Evolutionary conservation across 2,797 vertebrate genomes (phyloP), one percentile per base, ranked within the genome.

Genomic region (Pantherophis vulpinus): DNA sequence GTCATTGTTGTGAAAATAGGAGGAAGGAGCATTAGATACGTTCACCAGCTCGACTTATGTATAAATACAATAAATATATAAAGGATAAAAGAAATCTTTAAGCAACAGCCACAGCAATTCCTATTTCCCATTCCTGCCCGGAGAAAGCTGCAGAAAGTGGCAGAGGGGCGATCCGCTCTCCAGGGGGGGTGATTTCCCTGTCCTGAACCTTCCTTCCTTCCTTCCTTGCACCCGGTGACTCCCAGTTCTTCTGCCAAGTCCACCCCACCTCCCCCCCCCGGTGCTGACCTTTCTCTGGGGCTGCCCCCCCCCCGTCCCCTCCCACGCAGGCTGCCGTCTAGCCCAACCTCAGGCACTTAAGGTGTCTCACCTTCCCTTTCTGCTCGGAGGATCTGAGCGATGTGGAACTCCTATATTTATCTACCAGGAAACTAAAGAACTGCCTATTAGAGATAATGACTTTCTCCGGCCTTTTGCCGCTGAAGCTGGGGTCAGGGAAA

Each of bases 61-160:
- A 11, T 3, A 61, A 11, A 61, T 23, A 27, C 9, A 27, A 61
- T 27, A 10, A 27, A 61, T 10, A 27, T 2, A 37, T 2, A 2
- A 2, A 27, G 60, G 60, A 27, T 27, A 11, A 27, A 61, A 61
- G 9, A 27, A 27, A 27, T 11, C 9, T 61, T 27, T 61, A 11
- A 27, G 1, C 25, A 61, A n/a, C 0, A 0, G 29, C 5, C 12
- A 4, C 66, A 18, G 16, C n/a, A 20, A 9, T 79, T 23, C 70
- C 70, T 14, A 37, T 1, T 37, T 37, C 5, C 70, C 32, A 20
- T 23, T 10, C 16, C 70, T 29, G 2, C 83, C 13, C 29, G 54
- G 16, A 92, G 93, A 95, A 42, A 93, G 92, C 95, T 93, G 93
- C 32, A 93, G 91, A 94, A 60, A 97, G 95, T 96, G 60, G 63